Percentiles rank a stretch among this genome's conserved stretches.
Evolutionary conservation across 2,113 vertebrate genomes (phyloP).

Genomic region (Thalassarche chlororhynchos): DNA sequence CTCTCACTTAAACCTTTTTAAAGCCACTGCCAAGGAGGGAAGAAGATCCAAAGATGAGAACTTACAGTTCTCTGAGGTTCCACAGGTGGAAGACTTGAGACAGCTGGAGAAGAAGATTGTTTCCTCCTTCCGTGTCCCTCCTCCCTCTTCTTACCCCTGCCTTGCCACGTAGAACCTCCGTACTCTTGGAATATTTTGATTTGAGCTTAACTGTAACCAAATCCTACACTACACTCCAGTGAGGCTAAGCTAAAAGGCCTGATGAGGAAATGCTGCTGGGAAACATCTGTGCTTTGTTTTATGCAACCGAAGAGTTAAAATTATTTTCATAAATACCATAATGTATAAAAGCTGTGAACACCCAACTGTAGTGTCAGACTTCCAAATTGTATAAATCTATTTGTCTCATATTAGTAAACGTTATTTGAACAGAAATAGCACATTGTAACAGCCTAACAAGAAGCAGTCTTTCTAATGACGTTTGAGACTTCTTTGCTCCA

Average conservation of each 20-base stretch:
- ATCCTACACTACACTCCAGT: background rate
- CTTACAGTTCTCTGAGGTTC: background rate
- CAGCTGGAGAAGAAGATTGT: background rate
- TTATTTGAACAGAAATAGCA: constrained; percentile 63
- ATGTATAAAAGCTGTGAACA: constrained; percentile 51
- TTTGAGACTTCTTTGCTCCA: constrained; percentile 17
- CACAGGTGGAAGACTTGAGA: background rate
- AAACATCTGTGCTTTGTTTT: constrained; percentile 11
- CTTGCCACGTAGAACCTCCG: background rate
- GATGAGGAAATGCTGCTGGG: constrained; percentile 3
- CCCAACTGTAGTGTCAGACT: constrained; percentile 25
- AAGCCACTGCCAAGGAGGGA: background rate
- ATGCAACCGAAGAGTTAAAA: constrained; percentile 4
- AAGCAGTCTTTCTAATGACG: constrained; percentile 48
- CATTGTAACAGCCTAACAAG: constrained; percentile 59
- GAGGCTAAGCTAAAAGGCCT: background rate
- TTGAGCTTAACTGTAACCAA: background rate
- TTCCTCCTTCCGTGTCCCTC: background rate
- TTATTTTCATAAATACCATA: constrained; percentile 43
- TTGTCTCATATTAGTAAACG: constrained; percentile 35
- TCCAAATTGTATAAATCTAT: constrained; percentile 43
- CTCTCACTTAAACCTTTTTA: background rate
- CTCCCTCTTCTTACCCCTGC: background rate
- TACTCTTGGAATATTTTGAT: background rate
- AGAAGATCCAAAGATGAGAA: background rate